Evolutionary conservation across 2,888 invertebrate species (phyloP).

Genomic region (Aquatica leii): DNA sequence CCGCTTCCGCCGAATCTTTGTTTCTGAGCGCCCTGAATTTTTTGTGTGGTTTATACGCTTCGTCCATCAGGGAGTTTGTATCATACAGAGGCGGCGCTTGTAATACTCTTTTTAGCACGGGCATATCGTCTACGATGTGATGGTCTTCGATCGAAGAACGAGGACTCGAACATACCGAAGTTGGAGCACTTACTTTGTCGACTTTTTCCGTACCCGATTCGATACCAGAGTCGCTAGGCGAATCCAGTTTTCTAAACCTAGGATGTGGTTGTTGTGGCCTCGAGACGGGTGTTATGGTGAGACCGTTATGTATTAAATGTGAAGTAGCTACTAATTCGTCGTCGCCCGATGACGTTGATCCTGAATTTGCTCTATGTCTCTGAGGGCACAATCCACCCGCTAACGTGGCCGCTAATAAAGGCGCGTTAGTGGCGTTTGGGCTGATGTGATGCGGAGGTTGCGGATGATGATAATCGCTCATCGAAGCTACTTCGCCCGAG

Average conservation of each 20-base stretch:
- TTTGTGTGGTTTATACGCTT: conserved; percentile 95
- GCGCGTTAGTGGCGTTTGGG: conserved; percentile 76
- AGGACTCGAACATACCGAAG: conserved; percentile 84
- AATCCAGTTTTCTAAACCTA: conserved; percentile 85
- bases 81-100: conserved; percentile 93
- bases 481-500: conserved; percentile 69
- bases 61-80: conserved; percentile 91
- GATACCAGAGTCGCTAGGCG: conserved; percentile 92
- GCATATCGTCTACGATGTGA: conserved; percentile 86
- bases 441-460: conserved; percentile 47
- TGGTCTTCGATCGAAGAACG: conserved; percentile 75
- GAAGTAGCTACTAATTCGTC: conserved; percentile 79
- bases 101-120: conserved; percentile 89
- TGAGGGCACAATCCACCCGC: conserved; percentile 79
- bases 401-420: conserved; percentile 76
- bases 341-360: conserved; percentile 77
- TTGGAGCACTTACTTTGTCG: conserved; percentile 72
- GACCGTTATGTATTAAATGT: conserved; percentile 75
- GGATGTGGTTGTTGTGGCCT: conserved; percentile 51
- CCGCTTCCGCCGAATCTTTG: conserved; percentile 83
- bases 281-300: conserved; percentile 75
- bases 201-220: conserved; percentile 92
- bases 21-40: conserved; percentile 86
- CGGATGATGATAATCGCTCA: conserved; percentile 65
- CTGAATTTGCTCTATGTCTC: conserved; percentile 77